Conservation (phyloP, 2,113 vertebrate species). For the Marmota monax region DNA sequence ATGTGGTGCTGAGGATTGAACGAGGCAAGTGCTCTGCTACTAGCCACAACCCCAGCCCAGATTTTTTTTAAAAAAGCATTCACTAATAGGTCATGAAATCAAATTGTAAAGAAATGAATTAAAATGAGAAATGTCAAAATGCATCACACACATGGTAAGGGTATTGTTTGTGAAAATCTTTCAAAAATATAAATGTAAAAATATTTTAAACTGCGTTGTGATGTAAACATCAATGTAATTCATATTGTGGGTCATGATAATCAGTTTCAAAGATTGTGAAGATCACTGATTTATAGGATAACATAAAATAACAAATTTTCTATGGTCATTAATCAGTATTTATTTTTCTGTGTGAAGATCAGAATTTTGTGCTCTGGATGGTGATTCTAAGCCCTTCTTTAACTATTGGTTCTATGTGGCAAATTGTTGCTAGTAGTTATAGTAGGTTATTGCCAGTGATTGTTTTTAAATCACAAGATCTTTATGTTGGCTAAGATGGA, state of each 20-base stretch:
- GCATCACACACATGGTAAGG: background rate
- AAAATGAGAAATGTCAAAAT: constrained; percentile 32
- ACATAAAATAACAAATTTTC: constrained; percentile 30
- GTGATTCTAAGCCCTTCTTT: background rate
- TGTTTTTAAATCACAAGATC: constrained; percentile 40
- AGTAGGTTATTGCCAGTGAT: background rate
- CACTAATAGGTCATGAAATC: background rate
- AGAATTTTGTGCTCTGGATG: background rate
- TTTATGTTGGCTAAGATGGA: background rate
- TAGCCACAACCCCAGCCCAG: too few species aligned
- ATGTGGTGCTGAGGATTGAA: too few species aligned
- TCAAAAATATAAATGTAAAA: too few species aligned
- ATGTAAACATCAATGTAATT: background rate
- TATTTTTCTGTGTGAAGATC: background rate
- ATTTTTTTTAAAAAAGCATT: background rate
- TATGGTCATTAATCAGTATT: background rate
- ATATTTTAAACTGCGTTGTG: background rate
- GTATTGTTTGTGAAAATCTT: too few species aligned
- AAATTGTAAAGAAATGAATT: constrained; percentile 43
- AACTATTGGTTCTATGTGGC: background rate
- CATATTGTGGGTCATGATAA: constrained; percentile 18
- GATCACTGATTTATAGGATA: background rate
- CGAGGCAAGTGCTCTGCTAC: too few species aligned
- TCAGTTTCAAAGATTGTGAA: constrained; percentile 25
- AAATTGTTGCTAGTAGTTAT: background rate